phyloP scores from a whole-genome alignment of 2,888 invertebrate species.

The Taphrorychus bicolor region DNA sequence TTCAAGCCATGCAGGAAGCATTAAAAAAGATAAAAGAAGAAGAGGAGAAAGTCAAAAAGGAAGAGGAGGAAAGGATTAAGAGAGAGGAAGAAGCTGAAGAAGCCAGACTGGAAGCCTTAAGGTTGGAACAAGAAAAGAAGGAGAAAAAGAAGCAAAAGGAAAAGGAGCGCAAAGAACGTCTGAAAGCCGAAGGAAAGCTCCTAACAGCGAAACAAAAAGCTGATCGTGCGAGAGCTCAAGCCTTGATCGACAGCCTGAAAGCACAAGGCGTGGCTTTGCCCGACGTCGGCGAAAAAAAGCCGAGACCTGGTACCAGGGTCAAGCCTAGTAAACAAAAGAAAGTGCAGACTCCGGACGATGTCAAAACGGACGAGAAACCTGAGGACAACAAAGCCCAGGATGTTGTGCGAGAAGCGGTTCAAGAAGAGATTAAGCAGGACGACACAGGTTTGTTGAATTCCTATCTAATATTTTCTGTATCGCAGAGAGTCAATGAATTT shows the following conservation, averaged over 20 bases:
- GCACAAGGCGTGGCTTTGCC: conserved; percentile 88
- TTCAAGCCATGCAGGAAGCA: conserved; percentile 92
- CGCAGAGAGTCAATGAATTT: too few relatives aligned
- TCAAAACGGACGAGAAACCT: conserved; percentile 9
- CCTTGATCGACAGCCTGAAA: conserved; percentile 86
- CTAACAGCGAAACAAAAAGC: conserved; percentile 93
- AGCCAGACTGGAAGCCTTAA: conserved; percentile 74
- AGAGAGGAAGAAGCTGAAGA: conserved; percentile 83
- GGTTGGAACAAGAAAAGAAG: conserved; percentile 78
- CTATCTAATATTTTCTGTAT: too few relatives aligned
- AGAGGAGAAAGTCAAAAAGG: conserved; percentile 75
- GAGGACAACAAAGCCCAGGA: conserved; percentile 42
- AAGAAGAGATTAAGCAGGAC: too few relatives aligned
- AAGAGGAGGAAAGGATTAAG: conserved; percentile 85
- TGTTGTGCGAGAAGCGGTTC: neutral
- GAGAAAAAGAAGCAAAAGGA: conserved; percentile 88
- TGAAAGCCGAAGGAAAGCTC: conserved; percentile 96
- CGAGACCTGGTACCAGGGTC: conserved; percentile 76
- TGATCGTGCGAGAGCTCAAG: conserved; percentile 86
- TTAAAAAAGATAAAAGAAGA: conserved; percentile 89
- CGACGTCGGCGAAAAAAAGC: conserved; percentile 69
- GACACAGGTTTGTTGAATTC: too few relatives aligned
- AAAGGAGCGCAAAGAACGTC: conserved; percentile 90
- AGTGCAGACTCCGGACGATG: conserved; percentile 54
- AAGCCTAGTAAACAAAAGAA: conserved; percentile 72